These are phyloP conservation scores for Embidobia sp. DNA, from an alignment of 2,888 invertebrate genomes.

Conservation along the genomic window DNA sequence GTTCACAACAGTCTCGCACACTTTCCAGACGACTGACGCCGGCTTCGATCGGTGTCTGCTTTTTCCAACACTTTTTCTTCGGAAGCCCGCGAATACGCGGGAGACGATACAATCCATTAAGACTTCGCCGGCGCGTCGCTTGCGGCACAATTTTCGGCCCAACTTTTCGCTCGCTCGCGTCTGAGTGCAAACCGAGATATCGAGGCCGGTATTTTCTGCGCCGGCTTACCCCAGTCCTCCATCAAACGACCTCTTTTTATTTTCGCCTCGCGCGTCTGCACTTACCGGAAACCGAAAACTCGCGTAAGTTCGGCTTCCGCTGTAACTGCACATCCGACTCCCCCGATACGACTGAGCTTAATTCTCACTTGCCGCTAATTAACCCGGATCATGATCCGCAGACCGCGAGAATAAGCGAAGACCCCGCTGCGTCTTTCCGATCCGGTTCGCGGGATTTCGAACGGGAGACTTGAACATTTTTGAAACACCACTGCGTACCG, in stretches of 20 bases:
- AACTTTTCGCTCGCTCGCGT: slow-evolving; percentile 73
- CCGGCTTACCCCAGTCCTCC: slow-evolving; percentile 12
- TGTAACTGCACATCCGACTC: slow-evolving; percentile 27
- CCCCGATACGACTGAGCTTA: slow-evolving; percentile 10
- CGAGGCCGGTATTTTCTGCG: slow-evolving; percentile 60
- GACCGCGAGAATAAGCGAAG: not conserved
- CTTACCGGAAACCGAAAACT: slow-evolving; percentile 61
- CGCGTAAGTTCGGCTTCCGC: slow-evolving; percentile 45
- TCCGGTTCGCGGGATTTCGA: too few species aligned
- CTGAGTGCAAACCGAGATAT: slow-evolving; percentile 76
- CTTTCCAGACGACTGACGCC: slow-evolving; percentile 47
- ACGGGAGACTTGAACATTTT: too few species aligned
- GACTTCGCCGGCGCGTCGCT: slow-evolving; percentile 73
- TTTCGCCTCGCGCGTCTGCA: slow-evolving; percentile 52
- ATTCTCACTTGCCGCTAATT: slow-evolving; percentile 40
- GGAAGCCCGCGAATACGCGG: slow-evolving; percentile 71
- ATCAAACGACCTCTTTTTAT: slow-evolving; percentile 63
- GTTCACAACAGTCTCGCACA: slow-evolving; percentile 46
- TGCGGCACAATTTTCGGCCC: slow-evolving; percentile 73
- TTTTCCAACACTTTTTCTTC: slow-evolving; percentile 64
- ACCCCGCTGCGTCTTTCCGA: too few species aligned
- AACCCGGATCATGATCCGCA: slow-evolving; percentile 17
- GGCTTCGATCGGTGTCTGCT: slow-evolving; percentile 57
- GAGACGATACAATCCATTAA: slow-evolving; percentile 78
- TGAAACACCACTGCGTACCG: not conserved